Evolutionary conservation across 2,888 invertebrate genomes (phyloP).

Genomic region (Cantharis nigra): DNA sequence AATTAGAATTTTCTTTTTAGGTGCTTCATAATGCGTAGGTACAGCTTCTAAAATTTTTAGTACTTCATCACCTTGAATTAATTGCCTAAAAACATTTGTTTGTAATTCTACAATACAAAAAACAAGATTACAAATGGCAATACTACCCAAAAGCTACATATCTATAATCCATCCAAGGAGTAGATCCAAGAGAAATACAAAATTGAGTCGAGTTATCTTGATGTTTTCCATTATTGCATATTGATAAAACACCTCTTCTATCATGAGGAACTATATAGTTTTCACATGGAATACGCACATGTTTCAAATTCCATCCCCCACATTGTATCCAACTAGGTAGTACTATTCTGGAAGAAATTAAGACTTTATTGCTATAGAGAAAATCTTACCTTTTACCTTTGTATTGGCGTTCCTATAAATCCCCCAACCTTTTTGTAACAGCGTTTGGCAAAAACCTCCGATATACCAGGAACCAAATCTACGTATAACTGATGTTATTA

Average conservation of each 20-base stretch:
- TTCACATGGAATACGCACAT: slow-evolving; percentile 62
- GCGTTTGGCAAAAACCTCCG: slow-evolving; percentile 62
- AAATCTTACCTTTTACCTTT: slow-evolving; percentile 49
- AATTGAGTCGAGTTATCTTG: slow-evolving; percentile 71
- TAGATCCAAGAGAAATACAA: slow-evolving; percentile 67
- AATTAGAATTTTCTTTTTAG: slow-evolving; percentile 48
- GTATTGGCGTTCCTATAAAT: slow-evolving; percentile 63
- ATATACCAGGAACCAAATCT: slow-evolving; percentile 63
- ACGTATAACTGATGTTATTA: slow-evolving; percentile 58
- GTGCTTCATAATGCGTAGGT: slow-evolving; percentile 66
- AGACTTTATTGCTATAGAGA: background rate
- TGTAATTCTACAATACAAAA: no score
- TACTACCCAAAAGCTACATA: slow-evolving; percentile 74
- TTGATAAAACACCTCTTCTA: slow-evolving; percentile 70
- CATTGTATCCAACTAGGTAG: slow-evolving; percentile 74
- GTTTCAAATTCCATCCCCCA: slow-evolving; percentile 60
- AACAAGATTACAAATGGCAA: background rate
- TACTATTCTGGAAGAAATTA: slow-evolving; percentile 58
- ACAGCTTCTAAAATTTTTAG: slow-evolving; percentile 65
- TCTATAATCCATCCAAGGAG: slow-evolving; percentile 71
- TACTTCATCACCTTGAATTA: slow-evolving; percentile 68
- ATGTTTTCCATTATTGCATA: slow-evolving; percentile 72
- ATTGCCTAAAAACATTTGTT: slow-evolving; percentile 49
- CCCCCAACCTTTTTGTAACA: slow-evolving; percentile 58
- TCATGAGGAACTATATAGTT: slow-evolving; percentile 69